phyloP scores from a whole-genome alignment of 2,888 invertebrate genomes.

The Sinotaia quadrata region DNA sequence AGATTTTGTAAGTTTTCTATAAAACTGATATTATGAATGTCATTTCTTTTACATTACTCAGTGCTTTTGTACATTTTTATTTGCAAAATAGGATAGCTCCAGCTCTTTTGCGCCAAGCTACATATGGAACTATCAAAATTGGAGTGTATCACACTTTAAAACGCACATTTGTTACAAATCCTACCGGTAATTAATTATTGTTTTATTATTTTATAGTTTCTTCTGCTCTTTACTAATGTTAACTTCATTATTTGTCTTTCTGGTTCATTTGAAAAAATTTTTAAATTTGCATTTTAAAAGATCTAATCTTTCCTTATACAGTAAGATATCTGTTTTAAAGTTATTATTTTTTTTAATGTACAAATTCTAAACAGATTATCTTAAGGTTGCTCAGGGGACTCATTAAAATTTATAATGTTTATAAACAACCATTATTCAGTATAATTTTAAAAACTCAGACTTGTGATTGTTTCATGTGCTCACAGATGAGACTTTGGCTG shows the following conservation, averaged over 20 bases:
- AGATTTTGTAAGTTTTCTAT: too few species aligned
- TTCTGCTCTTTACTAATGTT: too few species aligned
- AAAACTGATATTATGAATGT: background rate
- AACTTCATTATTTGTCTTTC: too few species aligned
- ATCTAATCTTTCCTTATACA: too few species aligned
- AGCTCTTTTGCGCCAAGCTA: constrained; percentile 91
- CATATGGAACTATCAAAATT: constrained; percentile 96
- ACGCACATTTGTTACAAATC: constrained; percentile 76
- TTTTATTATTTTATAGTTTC: too few species aligned
- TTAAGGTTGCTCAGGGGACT: too few species aligned
- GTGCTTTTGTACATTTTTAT: constrained; percentile 4
- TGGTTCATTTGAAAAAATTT: too few species aligned
- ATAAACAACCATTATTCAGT: background rate
- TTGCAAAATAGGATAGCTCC: constrained; percentile 85
- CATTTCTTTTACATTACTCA: background rate
- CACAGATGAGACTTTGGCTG: constrained; percentile 70
- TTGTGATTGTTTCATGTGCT: background rate
- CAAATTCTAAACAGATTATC: too few species aligned
- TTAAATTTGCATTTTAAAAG: too few species aligned
- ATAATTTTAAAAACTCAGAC: background rate
- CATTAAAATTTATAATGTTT: too few species aligned
- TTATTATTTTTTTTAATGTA: background rate
- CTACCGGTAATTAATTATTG: constrained; percentile 73
- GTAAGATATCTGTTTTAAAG: too few species aligned
- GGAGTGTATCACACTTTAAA: constrained; percentile 95